Evolutionary conservation across 2,797 vertebrate genomes (phyloP).

Genomic region (Anabas testudineus): DNA sequence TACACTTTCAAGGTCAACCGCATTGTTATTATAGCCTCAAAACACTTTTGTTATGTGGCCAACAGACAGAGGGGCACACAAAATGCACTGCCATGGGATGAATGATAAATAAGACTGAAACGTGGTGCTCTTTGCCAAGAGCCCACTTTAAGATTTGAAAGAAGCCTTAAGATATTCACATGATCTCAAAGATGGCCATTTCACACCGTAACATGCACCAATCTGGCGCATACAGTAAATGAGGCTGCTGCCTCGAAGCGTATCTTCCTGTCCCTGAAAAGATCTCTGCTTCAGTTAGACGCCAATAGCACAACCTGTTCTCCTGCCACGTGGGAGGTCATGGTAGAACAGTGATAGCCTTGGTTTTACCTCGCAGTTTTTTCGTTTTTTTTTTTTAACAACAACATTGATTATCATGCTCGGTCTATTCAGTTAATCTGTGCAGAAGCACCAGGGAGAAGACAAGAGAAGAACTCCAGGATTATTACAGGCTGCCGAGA

Average conservation of each 20-base stretch:
- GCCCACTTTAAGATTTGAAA: slow-evolving; percentile 47
- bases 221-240: slow-evolving; percentile 27
- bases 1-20: slow-evolving; percentile 22
- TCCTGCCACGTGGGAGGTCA: slow-evolving; percentile 22
- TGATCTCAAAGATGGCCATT: slow-evolving; percentile 36
- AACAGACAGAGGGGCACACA: slow-evolving; percentile 44
- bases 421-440: slow-evolving; percentile 2
- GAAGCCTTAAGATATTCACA: slow-evolving; percentile 25
- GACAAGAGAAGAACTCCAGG: slow-evolving; percentile 33
- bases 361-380: not conserved
- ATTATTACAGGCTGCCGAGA: slow-evolving; percentile 26
- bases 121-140: slow-evolving; percentile 43
- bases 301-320: slow-evolving; percentile 42
- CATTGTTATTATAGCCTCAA: slow-evolving; percentile 9
- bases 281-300: slow-evolving; percentile 7
- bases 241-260: slow-evolving; percentile 38
- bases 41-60: slow-evolving; percentile 8
- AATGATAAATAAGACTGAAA: slow-evolving; percentile 58
- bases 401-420: slow-evolving; percentile 19
- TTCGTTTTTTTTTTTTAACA: slow-evolving; percentile 1
- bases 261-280: slow-evolving; percentile 20
- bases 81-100: slow-evolving; percentile 22
- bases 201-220: slow-evolving; percentile 13
- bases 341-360: slow-evolving; percentile 18
- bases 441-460: slow-evolving; percentile 11